phyloP scores from a whole-genome alignment of 2,888 invertebrate species.

The Xestia c-nigrum region DNA sequence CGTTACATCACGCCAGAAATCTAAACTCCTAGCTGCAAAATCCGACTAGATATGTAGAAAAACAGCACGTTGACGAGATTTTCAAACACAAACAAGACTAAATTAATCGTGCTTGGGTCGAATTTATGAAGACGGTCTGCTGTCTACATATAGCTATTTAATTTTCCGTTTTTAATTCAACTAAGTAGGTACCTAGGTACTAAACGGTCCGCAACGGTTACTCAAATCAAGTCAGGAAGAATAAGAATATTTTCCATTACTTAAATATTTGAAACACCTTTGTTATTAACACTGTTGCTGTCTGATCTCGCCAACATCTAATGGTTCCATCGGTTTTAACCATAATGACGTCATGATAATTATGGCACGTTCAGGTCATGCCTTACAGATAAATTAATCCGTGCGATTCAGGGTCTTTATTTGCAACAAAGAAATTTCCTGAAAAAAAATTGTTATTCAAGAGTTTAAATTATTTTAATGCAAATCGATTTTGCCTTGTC shows the following conservation, averaged over 20 bases:
- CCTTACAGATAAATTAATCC: background rate
- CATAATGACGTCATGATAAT: background rate
- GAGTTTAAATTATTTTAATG: background rate
- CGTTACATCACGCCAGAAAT: background rate
- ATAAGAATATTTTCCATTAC: too few relatives aligned
- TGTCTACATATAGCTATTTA: too few relatives aligned
- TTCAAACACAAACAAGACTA: background rate
- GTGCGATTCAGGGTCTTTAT: background rate
- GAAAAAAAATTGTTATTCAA: too few relatives aligned
- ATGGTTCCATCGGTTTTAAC: background rate
- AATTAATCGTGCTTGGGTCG: too few relatives aligned
- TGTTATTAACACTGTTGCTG: background rate
- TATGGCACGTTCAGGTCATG: background rate
- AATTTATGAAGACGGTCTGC: too few relatives aligned
- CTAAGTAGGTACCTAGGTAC: too few relatives aligned
- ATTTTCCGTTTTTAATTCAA: too few relatives aligned
- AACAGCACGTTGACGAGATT: background rate
- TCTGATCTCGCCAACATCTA: background rate
- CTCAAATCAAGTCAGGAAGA: too few relatives aligned
- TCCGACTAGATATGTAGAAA: background rate
- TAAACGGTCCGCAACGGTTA: too few relatives aligned
- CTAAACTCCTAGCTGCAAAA: background rate
- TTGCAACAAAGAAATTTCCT: slow-evolving; percentile 1
- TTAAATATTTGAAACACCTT: too few relatives aligned
- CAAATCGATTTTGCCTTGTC: slow-evolving; percentile 29